These are phyloP conservation scores for Neoitamus cyanurus DNA, from an alignment of 2,888 invertebrate genomes.

Conservation along the genomic window DNA sequence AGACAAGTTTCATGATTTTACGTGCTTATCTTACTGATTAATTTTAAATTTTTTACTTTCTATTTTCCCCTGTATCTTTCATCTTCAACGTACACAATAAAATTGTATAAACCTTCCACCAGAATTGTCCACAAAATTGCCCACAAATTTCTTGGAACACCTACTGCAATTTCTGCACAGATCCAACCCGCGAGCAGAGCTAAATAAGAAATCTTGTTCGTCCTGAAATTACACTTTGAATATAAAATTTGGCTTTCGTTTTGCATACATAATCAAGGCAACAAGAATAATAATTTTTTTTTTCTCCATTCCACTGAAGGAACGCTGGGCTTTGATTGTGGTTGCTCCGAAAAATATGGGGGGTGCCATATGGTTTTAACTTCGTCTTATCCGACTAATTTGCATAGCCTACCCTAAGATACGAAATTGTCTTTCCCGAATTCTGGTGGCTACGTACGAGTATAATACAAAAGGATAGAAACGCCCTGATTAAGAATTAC, in stretches of 20 bases:
- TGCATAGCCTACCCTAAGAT: conserved; percentile 16
- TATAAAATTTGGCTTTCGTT: conserved; percentile 45
- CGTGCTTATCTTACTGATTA: too few species aligned
- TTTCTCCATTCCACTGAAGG: background rate
- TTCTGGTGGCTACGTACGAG: background rate
- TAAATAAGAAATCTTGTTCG: conserved; percentile 24
- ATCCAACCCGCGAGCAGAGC: background rate
- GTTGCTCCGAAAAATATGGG: conserved; percentile 21
- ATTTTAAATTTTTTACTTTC: too few species aligned
- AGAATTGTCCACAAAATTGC: background rate
- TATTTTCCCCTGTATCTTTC: background rate
- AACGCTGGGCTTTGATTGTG: background rate
- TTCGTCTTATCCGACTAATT: conserved; percentile 36
- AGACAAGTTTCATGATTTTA: too few species aligned
- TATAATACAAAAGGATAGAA: background rate
- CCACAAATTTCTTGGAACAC: background rate
- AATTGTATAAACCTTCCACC: background rate
- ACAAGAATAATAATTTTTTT: conserved; percentile 34
- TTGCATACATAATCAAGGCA: conserved; percentile 46
- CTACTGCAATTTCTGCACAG: conserved; percentile 25
- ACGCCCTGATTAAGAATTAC: conserved; percentile 24
- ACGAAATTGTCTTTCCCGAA: conserved; percentile 27
- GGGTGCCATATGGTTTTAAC: conserved; percentile 47
- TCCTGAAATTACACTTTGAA: conserved; percentile 43
- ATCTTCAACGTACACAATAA: background rate